Percentiles rank a stretch among this genome's conserved stretches.
phyloP scores from a whole-genome alignment of 2,888 invertebrate species.

The Reticulitermes lucifugus region DNA sequence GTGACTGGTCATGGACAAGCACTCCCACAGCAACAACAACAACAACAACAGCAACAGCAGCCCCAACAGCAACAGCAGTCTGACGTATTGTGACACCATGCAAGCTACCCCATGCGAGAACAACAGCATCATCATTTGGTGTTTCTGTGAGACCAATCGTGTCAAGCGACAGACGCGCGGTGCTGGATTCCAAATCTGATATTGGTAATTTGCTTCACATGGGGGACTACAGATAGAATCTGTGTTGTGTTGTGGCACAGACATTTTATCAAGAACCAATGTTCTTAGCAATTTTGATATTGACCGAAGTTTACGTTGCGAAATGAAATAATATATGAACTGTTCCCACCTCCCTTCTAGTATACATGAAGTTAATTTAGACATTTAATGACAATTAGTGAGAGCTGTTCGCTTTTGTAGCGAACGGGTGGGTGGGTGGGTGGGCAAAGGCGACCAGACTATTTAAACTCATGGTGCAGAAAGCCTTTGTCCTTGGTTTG shows the following conservation, averaged over 20 bases:
- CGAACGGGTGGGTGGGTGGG: background rate
- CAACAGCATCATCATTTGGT: constrained; percentile 54
- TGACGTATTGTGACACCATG: constrained; percentile 56
- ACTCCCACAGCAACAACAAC: constrained; percentile 47
- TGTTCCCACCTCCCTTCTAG: constrained; percentile 8
- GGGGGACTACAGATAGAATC: constrained; percentile 16
- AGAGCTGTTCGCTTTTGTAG: constrained; percentile 29
- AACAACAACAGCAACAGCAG: constrained; percentile 48
- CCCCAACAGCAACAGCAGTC: constrained; percentile 49
- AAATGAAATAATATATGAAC: no score
- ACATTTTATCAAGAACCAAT: constrained; percentile 5
- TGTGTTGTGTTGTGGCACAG: constrained; percentile 32
- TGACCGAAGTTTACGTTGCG: background rate
- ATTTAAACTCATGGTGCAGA: background rate
- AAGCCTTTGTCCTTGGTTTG: background rate
- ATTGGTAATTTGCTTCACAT: constrained; percentile 14
- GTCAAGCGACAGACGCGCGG: background rate
- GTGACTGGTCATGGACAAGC: constrained; percentile 48
- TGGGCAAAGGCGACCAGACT: background rate
- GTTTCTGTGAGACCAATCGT: constrained; percentile 52
- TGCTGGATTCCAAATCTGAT: background rate
- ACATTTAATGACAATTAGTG: constrained; percentile 49
- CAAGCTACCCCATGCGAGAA: constrained; percentile 54
- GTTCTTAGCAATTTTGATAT: constrained; percentile 31
- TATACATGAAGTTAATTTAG: constrained; percentile 1